phyloP scores from a whole-genome alignment of 2,113 vertebrate genomes.

The Campylomormyrus tamandua region DNA sequence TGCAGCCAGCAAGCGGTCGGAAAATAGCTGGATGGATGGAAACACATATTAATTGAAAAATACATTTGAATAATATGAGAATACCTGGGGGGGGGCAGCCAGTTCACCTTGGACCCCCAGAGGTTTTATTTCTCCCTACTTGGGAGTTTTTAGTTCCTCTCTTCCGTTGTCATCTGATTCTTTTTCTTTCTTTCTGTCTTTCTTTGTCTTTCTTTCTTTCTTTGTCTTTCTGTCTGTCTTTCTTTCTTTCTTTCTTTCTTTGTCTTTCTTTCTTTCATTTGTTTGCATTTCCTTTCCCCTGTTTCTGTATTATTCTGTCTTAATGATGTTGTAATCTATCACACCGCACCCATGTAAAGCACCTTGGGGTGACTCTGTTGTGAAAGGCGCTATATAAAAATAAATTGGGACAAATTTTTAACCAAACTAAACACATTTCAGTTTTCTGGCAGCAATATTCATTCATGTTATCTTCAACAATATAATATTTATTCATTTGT shows the following conservation, averaged over 20 bases:
- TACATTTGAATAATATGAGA: neutral
- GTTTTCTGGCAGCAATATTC: neutral
- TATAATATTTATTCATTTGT: neutral
- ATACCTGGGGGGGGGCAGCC: too few species aligned
- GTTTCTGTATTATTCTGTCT: neutral
- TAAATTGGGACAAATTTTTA: neutral
- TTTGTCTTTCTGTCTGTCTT: neutral
- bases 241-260: neutral
- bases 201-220: neutral
- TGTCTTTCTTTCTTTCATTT: neutral
- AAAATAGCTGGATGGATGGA: neutral
- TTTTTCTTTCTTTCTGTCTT: too few species aligned
- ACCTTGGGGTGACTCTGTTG: neutral
- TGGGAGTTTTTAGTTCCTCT: neutral
- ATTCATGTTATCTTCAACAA: neutral
- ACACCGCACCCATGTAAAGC: neutral
- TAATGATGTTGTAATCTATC: neutral
- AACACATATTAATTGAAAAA: neutral
- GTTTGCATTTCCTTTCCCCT: neutral
- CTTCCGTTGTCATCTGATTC: neutral
- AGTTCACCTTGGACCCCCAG: neutral
- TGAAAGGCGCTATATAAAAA: neutral
- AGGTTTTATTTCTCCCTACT: neutral
- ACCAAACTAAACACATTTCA: neutral
- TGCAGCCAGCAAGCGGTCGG: neutral